Percentiles rank a stretch among this genome's conserved stretches.
Conservation (phyloP, 2,113 vertebrate species). For the Protobothrops flavoviridis region DNA sequence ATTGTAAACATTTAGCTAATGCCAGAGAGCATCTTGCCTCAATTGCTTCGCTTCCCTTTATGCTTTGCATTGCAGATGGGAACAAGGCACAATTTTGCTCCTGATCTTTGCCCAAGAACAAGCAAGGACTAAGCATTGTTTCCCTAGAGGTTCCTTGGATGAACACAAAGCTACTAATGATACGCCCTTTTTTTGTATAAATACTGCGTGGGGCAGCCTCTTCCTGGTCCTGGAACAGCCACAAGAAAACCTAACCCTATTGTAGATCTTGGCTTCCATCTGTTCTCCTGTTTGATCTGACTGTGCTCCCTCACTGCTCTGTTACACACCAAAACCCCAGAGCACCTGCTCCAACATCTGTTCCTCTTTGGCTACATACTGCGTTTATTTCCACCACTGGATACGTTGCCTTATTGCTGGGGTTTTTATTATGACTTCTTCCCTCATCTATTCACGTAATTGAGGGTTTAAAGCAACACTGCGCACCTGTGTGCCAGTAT, state of each 20-base stretch:
- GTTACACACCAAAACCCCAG: background rate
- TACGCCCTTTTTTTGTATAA: background rate
- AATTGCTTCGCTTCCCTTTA: background rate
- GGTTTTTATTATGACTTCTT: background rate
- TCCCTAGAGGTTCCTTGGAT: background rate
- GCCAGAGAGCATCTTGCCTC: background rate
- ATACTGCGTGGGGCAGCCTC: background rate
- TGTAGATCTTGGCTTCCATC: constrained; percentile 3
- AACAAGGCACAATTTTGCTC: background rate
- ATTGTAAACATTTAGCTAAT: background rate
- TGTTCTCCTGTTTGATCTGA: background rate
- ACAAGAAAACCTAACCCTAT: background rate
- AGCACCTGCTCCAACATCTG: background rate
- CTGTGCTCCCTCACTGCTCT: background rate
- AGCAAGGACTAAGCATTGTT: background rate
- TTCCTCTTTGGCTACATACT: background rate
- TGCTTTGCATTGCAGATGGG: background rate
- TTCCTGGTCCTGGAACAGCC: background rate
- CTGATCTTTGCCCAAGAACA: background rate
- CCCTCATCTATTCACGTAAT: background rate
- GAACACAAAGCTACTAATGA: background rate
- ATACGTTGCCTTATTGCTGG: background rate
- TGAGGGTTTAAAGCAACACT: background rate
- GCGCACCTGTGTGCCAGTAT: background rate
- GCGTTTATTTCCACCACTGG: background rate